phyloP scores from a whole-genome alignment of 2,888 invertebrate species.

The Oscheius sp. region DNA sequence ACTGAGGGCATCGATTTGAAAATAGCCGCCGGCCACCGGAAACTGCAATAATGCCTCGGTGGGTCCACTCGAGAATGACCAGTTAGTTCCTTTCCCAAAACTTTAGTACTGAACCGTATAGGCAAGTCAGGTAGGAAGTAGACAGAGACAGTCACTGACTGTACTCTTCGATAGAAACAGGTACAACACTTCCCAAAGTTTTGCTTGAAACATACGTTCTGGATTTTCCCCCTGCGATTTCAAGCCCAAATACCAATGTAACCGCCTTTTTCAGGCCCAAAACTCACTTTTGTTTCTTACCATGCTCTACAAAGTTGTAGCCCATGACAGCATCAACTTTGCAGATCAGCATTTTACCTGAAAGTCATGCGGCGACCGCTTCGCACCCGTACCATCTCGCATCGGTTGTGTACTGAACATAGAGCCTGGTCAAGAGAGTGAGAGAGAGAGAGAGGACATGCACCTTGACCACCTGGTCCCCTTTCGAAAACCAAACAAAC shows the following conservation, averaged over 20 bases:
- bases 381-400: too few species aligned
- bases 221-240: too few species aligned
- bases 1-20: conserved; percentile 28
- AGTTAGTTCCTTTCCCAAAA: not conserved
- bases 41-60: conserved; percentile 12
- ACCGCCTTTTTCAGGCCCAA: too few species aligned
- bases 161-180: not conserved
- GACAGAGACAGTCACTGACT: too few species aligned
- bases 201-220: too few species aligned
- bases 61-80: not conserved
- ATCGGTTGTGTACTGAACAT: not conserved
- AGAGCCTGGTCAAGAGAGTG: not conserved
- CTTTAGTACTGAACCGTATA: not conserved
- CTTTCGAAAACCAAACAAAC: too few species aligned
- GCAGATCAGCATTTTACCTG: too few species aligned
- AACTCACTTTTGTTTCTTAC: too few species aligned
- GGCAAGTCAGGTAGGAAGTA: not conserved
- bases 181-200: not conserved
- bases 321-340: too few species aligned
- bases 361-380: too few species aligned
- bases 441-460: not conserved
- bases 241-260: too few species aligned
- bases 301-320: too few species aligned
- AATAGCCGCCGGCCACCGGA: conserved; percentile 27
- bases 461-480: not conserved